Percentiles rank a stretch among this genome's conserved stretches.
Evolutionary conservation across 2,797 vertebrate genomes (phyloP).

Genomic region (Sylvilagus floridanus): DNA sequence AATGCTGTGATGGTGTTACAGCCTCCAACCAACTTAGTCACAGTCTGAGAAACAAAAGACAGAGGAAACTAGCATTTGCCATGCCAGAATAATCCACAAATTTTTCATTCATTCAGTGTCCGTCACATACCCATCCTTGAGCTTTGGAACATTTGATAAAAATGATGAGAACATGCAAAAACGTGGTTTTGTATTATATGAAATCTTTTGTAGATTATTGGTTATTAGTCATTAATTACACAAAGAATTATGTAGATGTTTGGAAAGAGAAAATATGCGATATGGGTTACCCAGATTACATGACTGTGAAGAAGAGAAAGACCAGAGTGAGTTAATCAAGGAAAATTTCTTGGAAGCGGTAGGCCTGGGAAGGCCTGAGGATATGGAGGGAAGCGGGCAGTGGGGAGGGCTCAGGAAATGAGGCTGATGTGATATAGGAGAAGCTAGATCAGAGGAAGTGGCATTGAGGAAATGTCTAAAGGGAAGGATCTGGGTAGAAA

Average conservation of each 20-base stretch:
- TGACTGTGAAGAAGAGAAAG: background rate
- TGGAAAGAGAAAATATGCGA: background rate
- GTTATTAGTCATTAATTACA: background rate
- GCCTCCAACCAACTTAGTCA: background rate
- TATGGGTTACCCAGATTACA: background rate
- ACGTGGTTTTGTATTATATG: background rate
- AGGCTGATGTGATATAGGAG: background rate
- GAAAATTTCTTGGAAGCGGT: background rate
- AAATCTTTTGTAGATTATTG: background rate
- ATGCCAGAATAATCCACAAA: constrained; percentile 14
- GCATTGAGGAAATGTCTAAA: background rate
- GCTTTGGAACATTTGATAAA: constrained; percentile 24
- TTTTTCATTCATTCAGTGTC: background rate
- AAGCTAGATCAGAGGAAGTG: background rate
- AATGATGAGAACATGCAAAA: background rate
- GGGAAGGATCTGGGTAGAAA: background rate
- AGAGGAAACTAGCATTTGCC: constrained; percentile 35
- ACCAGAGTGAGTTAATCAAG: background rate
- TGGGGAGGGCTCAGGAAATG: background rate
- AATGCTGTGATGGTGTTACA: background rate
- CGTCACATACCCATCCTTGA: background rate
- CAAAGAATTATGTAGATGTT: background rate
- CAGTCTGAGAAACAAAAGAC: constrained; percentile 24
- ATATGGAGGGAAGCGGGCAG: background rate
- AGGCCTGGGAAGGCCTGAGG: no score